Evolutionary conservation across 2,797 vertebrate genomes (phyloP).

Genomic region (Hydrophis major): DNA sequence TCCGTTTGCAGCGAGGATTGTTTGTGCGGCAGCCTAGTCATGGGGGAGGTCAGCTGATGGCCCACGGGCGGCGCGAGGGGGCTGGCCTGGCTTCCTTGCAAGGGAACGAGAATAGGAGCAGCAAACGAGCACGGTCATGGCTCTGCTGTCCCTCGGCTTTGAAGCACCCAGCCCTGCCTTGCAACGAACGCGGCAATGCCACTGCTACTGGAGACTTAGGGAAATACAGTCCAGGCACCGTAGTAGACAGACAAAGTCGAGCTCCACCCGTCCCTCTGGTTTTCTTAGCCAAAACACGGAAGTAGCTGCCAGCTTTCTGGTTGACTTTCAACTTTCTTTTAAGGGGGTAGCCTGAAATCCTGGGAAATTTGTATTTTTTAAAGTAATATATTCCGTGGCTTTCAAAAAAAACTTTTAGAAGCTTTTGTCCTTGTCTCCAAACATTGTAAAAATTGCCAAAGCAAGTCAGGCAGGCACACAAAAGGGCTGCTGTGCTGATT

Average conservation of each 20-base stretch:
- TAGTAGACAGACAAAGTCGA: not conserved
- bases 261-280: not conserved
- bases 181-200: not conserved
- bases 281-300: not conserved
- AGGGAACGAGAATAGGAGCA: not conserved
- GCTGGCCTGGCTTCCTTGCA: not conserved
- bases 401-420: not conserved
- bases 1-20: not conserved
- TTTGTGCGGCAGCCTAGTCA: not conserved
- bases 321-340: not conserved
- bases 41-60: slow-evolving; percentile 24
- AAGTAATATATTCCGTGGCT: not conserved
- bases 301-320: not conserved
- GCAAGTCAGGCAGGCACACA: not conserved
- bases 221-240: not conserved
- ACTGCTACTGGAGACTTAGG: too few relatives aligned
- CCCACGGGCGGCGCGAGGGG: not conserved
- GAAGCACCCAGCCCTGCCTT: not conserved
- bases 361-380: not conserved
- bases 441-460: not conserved
- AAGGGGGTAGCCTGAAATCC: not conserved
- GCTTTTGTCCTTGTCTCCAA: not conserved
- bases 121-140: not conserved
- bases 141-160: not conserved
- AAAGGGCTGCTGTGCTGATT: not conserved